Conservation (phyloP, 2,797 vertebrate genomes). For the Muscicapa comitata region DNA sequence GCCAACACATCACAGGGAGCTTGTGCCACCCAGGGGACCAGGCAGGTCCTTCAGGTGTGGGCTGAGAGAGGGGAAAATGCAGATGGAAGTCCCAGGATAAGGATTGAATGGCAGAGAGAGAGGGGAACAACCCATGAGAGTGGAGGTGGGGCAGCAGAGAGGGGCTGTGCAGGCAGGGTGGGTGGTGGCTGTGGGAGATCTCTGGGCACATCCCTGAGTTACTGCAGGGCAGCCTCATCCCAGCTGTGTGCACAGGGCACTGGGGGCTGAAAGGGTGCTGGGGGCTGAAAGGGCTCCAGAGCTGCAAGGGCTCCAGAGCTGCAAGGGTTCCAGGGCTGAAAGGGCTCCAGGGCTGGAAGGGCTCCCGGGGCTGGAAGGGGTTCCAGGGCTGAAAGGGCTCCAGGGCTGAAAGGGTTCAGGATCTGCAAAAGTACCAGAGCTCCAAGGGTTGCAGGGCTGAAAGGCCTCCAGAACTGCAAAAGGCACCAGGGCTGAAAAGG, state of each 20-base stretch:
- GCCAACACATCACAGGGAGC: background rate
- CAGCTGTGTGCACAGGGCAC: background rate
- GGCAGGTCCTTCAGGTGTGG: background rate
- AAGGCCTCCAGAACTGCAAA: background rate
- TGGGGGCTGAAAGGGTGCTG: fast-evolving
- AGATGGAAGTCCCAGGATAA: background rate
- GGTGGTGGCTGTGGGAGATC: background rate
- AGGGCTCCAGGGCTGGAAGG: background rate
- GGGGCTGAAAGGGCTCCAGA: background rate
- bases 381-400: background rate
- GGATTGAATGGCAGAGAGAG: background rate
- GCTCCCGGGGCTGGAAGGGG: background rate
- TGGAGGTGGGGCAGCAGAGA: too few relatives aligned
- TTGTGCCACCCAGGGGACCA: background rate
- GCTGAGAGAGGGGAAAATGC: background rate
- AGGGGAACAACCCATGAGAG: too few relatives aligned
- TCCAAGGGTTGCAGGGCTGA: too few relatives aligned
- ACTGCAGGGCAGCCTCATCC: background rate
- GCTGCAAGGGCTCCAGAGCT: too few relatives aligned
- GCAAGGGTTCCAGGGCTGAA: background rate
- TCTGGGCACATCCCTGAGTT: fast-evolving
- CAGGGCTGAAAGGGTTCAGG: background rate
- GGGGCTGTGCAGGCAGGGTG: fast-evolving
- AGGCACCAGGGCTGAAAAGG: too few relatives aligned
- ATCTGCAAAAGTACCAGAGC: too few relatives aligned